Evolutionary conservation across 2,888 invertebrate species (phyloP), one percentile per base, ranked within the genome.

Genomic region (Operophtera brumata): DNA sequence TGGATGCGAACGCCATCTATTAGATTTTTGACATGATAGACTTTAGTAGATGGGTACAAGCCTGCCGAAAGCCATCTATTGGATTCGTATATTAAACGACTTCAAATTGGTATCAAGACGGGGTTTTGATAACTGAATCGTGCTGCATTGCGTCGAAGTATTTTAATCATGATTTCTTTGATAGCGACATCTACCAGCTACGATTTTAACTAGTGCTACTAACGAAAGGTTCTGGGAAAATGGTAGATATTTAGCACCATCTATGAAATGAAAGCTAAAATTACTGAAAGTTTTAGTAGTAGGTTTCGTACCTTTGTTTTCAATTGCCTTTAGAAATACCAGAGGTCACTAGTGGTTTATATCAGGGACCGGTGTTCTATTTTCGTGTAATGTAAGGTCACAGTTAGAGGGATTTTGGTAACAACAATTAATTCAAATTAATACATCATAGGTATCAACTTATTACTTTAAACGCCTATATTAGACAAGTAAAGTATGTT

Each of bases 351-450:
- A 35, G 25, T 35, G 8, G 35, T 25, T 11, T 11, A 20, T 20
- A 2, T 25, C 7, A 44, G 34, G 11, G 20, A 9, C 11, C 11
- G 8, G 44, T 44, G 34, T 20, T 35, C 44, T 44, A 44, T 44
- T 60, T 67, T 43, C 47, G 47, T 60, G 55, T 60, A 25, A n/a
- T 35, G 44, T 44, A 20, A 44, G 34, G 44, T 44, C 44, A 6
- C 8, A 30, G 7, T 28, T 30, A 9, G 30, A 7, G 30, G 8
- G 9, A 30, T 30, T 20, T 20, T 20, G 20, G 20, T 20, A 20
- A 20, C 20, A 20, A 20, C 20, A 20, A 20, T 20, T 3, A 20
- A 20, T 20, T 20, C 4, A 20, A 20, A 20, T 20, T 3, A 20
- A 20, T 20, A 20, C 20, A 20, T 3, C n/a, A 20, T 20, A 20